Conservation (phyloP, 2,797 vertebrate species). For the Borostomias antarcticus region DNA sequence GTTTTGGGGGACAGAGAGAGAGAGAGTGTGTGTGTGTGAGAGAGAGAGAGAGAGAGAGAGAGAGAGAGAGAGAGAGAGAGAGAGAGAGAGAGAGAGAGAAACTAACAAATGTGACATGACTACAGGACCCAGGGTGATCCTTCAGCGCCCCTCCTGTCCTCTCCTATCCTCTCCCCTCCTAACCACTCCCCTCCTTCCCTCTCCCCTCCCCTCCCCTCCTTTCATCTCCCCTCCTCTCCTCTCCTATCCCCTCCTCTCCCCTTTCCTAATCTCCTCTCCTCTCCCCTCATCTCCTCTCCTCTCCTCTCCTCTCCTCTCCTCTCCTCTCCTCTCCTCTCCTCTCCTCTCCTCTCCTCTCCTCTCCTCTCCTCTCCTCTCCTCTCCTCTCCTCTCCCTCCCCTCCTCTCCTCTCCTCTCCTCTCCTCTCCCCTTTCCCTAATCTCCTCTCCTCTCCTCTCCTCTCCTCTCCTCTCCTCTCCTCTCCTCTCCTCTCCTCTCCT, state of each 20-base stretch:
- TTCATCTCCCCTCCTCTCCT: slow-evolving; percentile 14
- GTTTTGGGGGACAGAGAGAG: slow-evolving; percentile 66
- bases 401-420: slow-evolving; percentile 16
- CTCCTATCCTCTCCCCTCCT: neutral
- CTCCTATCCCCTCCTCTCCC: slow-evolving; percentile 1
- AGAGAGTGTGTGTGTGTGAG: slow-evolving; percentile 24
- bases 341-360: slow-evolving; percentile 14
- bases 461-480: neutral
- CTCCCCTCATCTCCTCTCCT: neutral
- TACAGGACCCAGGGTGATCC: slow-evolving; percentile 76
- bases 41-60: slow-evolving; percentile 73
- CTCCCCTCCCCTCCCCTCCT: slow-evolving; percentile 17
- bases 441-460: slow-evolving; percentile 16
- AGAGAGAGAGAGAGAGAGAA: slow-evolving; percentile 69
- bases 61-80: slow-evolving; percentile 30
- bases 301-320: slow-evolving; percentile 13
- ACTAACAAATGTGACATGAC: slow-evolving; percentile 69
- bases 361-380: slow-evolving; percentile 10
- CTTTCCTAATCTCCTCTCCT: too few species aligned
- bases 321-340: slow-evolving; percentile 27
- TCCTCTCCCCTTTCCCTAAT: slow-evolving; percentile 24
- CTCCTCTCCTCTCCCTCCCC: neutral
- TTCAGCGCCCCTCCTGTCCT: slow-evolving; percentile 66
- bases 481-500: slow-evolving; percentile 22
- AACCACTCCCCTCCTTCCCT: slow-evolving; percentile 28